These are phyloP conservation scores for Diceros bicornis DNA, from an alignment of 2,797 vertebrate genomes.

Conservation along the genomic window DNA sequence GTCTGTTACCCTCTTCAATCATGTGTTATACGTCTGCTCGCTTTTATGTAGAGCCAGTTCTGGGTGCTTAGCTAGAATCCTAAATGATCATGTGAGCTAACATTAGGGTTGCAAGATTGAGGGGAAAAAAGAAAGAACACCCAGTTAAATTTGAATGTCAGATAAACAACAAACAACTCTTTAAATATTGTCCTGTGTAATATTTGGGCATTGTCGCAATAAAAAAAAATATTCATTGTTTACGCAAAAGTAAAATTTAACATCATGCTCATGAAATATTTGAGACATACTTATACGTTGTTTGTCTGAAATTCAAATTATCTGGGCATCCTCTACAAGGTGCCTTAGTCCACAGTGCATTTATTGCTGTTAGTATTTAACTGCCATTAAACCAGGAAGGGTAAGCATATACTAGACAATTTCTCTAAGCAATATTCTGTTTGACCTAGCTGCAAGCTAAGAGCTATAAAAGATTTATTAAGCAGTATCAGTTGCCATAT, in stretches of 20 bases:
- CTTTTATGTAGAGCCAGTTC: not conserved
- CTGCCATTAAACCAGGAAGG: conserved; percentile 51
- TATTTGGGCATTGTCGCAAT: conserved; percentile 23
- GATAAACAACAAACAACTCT: conserved; percentile 28
- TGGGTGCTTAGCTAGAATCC: not conserved
- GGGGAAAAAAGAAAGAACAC: not conserved
- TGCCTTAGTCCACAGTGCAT: conserved; percentile 1
- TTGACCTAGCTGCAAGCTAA: conserved; percentile 42
- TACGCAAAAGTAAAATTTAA: conserved; percentile 50
- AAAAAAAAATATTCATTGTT: conserved; percentile 27
- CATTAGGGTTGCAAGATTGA: not conserved
- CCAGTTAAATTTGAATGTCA: not conserved
- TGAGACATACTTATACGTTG: not conserved
- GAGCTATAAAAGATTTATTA: conserved; percentile 58
- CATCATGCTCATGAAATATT: not conserved
- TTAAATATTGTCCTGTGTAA: not conserved
- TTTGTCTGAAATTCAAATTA: conserved; percentile 25
- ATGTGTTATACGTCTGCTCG: not conserved
- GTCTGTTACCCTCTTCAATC: not conserved
- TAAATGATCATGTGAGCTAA: not conserved
- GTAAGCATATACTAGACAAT: conserved; percentile 44
- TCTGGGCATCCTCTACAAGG: not conserved
- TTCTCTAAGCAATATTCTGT: conserved; percentile 34
- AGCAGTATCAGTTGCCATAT: conserved; percentile 1
- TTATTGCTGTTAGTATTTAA: conserved; percentile 46